Base-by-base conservation (phyloP, 2,888 invertebrate genomes). In the Bembecia ichneumoniformis region DNA sequence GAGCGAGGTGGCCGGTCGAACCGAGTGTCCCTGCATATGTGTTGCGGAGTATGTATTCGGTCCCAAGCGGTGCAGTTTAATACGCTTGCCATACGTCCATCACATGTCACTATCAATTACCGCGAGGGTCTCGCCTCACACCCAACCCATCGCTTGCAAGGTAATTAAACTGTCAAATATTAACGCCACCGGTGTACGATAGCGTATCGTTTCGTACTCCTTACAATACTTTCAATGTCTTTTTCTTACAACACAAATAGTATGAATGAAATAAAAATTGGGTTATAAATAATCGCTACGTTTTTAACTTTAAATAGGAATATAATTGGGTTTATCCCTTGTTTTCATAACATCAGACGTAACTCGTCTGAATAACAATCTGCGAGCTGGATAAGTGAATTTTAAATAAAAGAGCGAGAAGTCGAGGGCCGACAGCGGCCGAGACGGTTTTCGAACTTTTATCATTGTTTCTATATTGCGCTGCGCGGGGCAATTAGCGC, bases 381-480 rank as follows among this genome's bases (percentile, higher is more conserved):
- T 79, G 71, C 74, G 68, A 76, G 66, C 59, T 71, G 66, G 70
- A 77, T 82, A 83, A 86, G 78, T 82, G 79, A 83, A 80, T 86
- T 86, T 84, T 80, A 81, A 82, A 84, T 83, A 82, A 82, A 81
- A 84, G 68, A 77, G 77, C 73, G 75, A 74, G 70, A 76, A 72
- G 71, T 74, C 66, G 73, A 74, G 74, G 67, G 66, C 67, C 66
- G 68, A 60, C 63, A 69, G 65, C 66, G 71, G 63, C 66, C 71
- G 74, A 72, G 71, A 70, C 74, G 74, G 63, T 62, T n/a, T n/a
- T 64, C 69, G 66, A 83, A 86, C 76, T 83, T 86, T 82, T 82
- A 81, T 82, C 80, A 84, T 86, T 86, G 86, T 86, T 84, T 80
- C 78, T 75, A 75, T 82, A 84, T 84, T 82, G 82, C 78, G 74